These are phyloP conservation scores for Scyliorhinus canicula DNA, from an alignment of 2,797 vertebrate genomes.

Conservation along the genomic window DNA sequence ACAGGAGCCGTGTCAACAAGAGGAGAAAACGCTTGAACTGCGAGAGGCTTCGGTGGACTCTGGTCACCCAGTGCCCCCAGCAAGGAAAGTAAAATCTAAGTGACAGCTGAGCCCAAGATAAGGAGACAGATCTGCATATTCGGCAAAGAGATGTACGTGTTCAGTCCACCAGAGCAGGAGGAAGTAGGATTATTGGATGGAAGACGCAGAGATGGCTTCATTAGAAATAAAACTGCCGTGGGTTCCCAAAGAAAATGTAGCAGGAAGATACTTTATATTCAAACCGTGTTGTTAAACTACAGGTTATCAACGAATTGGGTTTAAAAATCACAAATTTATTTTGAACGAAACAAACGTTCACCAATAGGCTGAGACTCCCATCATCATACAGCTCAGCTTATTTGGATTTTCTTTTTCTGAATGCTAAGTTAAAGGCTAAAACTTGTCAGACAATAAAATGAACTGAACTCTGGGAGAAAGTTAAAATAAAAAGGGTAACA, in stretches of 20 bases:
- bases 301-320: background rate
- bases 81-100: too few species aligned
- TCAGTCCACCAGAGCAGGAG: background rate
- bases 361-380: background rate
- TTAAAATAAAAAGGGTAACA: too few species aligned
- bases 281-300: background rate
- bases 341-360: background rate
- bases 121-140: too few species aligned
- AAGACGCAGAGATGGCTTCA: background rate
- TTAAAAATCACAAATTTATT: background rate
- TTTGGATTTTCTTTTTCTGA: too few species aligned
- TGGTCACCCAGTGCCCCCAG: too few species aligned
- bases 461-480: background rate
- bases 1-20: too few species aligned
- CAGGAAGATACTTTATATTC: background rate
- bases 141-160: background rate
- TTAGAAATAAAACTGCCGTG: background rate
- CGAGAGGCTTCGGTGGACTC: too few species aligned
- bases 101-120: too few species aligned
- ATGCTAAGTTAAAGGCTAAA: background rate
- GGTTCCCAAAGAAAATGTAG: constrained; percentile 12
- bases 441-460: too few species aligned
- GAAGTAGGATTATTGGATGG: background rate
- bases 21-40: too few species aligned
- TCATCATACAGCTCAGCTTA: background rate